Conservation (phyloP, 2,797 vertebrate species). For the Pelodytes ibericus region DNA sequence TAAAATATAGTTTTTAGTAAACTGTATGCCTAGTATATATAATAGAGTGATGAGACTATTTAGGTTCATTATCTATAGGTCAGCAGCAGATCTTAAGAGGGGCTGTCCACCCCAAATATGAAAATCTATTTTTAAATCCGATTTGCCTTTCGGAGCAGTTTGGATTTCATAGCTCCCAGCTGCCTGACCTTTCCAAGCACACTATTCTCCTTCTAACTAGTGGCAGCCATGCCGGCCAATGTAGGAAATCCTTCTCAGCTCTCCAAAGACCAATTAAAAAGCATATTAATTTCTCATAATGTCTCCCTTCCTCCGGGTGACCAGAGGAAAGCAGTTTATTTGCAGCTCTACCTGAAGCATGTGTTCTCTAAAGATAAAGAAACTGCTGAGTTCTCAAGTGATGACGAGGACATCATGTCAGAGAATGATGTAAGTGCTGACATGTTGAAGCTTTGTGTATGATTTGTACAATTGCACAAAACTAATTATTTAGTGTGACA, state of each 20-base stretch:
- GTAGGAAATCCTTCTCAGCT: constrained; percentile 66
- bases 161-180: constrained; percentile 24
- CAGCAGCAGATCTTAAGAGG: no score
- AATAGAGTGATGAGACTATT: no score
- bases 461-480: no score
- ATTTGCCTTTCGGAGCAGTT: neutral
- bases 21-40: no score
- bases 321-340: constrained; percentile 70
- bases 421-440: constrained; percentile 40
- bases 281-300: constrained; percentile 70
- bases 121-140: constrained; percentile 39
- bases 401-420: constrained; percentile 69
- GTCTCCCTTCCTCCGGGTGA: constrained; percentile 68
- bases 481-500: no score
- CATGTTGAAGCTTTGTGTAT: no score
- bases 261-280: constrained; percentile 72
- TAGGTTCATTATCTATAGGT: no score
- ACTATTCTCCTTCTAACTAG: constrained; percentile 1
- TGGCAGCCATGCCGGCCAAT: constrained; percentile 69
- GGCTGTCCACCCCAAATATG: neutral
- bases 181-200: constrained; percentile 28
- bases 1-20: no score
- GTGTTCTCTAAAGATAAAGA: constrained; percentile 58
- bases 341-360: constrained; percentile 70
- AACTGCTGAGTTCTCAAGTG: constrained; percentile 76